Percentiles rank a stretch among this genome's conserved stretches.
These are phyloP conservation scores for Falco biarmicus DNA, from an alignment of 2,797 vertebrate species.

Conservation along the genomic window DNA sequence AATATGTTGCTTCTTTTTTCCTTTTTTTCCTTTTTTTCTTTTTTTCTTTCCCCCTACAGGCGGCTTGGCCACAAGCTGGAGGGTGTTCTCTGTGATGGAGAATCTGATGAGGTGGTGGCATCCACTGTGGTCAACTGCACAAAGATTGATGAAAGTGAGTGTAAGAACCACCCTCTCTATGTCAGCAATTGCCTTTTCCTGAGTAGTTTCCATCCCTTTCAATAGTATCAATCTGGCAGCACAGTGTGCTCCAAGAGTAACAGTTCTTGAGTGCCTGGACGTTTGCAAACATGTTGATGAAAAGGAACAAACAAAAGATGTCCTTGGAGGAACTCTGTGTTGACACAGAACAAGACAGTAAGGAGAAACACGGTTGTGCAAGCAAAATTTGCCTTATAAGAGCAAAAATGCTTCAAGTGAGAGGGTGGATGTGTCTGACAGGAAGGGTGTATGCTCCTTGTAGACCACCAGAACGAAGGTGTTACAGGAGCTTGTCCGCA, in stretches of 20 bases:
- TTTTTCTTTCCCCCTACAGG: slow-evolving; percentile 50
- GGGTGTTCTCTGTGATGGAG: slow-evolving; percentile 89
- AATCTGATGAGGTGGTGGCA: slow-evolving; percentile 85
- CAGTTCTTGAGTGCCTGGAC: background rate
- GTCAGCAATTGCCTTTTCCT: background rate
- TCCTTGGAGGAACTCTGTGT: slow-evolving; percentile 20
- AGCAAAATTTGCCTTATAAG: background rate
- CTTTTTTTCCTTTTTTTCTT: accelerated
- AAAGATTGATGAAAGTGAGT: slow-evolving; percentile 86
- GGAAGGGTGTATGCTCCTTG: background rate
- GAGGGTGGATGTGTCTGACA: background rate
- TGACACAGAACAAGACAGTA: background rate
- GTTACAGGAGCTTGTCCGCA: background rate
- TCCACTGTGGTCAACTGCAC: slow-evolving; percentile 91
- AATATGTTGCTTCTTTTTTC: accelerated
- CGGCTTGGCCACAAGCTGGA: slow-evolving; percentile 89
- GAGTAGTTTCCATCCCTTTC: background rate
- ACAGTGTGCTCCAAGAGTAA: slow-evolving; percentile 17
- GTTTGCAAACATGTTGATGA: slow-evolving; percentile 30
- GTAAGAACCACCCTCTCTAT: background rate
- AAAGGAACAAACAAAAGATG: slow-evolving; percentile 34
- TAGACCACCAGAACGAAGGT: background rate
- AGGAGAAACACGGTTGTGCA: background rate
- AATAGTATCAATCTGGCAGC: slow-evolving; percentile 7
- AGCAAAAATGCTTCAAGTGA: background rate